A percentile compares a stretch with the other conserved stretches of the same genome.
Evolutionary conservation across 2,797 vertebrate species (phyloP).

Genomic region (Melanotaenia maccullochi): DNA sequence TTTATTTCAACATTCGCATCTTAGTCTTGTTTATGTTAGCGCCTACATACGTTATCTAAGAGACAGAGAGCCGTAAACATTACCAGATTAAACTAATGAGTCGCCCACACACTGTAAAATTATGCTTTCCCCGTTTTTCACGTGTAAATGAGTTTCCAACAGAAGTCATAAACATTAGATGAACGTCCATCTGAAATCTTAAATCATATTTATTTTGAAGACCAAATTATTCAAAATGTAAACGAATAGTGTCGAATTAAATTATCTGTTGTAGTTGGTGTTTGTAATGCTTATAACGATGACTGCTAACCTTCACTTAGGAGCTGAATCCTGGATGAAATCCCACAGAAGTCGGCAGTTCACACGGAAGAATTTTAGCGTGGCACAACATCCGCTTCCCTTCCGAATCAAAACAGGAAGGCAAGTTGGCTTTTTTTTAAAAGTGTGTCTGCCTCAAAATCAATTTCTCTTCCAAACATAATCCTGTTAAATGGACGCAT

Average conservation of each 20-base stretch:
- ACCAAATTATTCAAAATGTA: not conserved
- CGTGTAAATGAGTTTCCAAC: constrained; percentile 28
- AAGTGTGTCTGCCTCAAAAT: not conserved
- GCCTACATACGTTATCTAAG: not conserved
- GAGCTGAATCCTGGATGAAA: constrained; percentile 14
- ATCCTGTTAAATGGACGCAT: not conserved
- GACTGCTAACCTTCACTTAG: constrained; percentile 49
- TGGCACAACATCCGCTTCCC: constrained; percentile 36
- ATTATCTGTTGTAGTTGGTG: not conserved
- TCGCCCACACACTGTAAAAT: not conserved
- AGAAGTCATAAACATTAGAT: constrained; percentile 9
- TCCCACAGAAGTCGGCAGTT: not conserved
- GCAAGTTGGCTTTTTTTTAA: too few species aligned
- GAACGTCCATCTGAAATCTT: not conserved
- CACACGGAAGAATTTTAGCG: constrained; percentile 60
- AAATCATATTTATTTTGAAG: not conserved
- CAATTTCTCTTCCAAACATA: not conserved
- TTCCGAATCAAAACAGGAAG: constrained; percentile 72
- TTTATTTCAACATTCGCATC: not conserved
- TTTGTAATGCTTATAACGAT: not conserved
- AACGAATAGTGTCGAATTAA: fast-evolving
- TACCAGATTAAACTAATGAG: not conserved
- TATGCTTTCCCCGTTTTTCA: constrained; percentile 24
- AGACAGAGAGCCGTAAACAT: too few species aligned
- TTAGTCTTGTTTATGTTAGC: not conserved